A percentile compares a stretch with the other conserved stretches of the same genome.
phyloP scores from a whole-genome alignment of 2,797 vertebrate genomes.

The Avahi laniger region DNA sequence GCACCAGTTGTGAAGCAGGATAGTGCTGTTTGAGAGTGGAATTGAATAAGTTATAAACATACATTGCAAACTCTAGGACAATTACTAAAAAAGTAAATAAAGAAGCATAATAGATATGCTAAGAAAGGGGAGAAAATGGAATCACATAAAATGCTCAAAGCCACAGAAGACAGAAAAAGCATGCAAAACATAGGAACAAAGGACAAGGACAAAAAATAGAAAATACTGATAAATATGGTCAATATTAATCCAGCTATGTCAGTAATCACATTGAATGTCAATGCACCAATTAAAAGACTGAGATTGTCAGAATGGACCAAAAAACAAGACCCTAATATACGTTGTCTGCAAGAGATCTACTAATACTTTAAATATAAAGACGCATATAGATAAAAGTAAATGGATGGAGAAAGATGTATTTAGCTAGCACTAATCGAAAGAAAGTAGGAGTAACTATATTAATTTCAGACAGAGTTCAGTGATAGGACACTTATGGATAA shows the following conservation, averaged over 20 bases:
- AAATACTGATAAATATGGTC: neutral
- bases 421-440: neutral
- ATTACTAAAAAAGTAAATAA: neutral
- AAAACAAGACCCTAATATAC: neutral
- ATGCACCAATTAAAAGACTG: neutral
- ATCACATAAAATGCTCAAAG: neutral
- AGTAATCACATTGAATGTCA: neutral
- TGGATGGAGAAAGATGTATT: neutral
- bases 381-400: neutral
- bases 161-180: neutral
- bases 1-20: neutral
- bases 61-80: neutral
- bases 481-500: neutral
- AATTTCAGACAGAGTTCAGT: neutral
- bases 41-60: neutral
- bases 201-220: neutral
- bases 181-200: neutral
- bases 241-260: neutral
- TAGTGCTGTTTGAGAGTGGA: neutral
- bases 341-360: neutral
- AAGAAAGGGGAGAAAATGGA: neutral
- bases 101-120: neutral
- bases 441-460: neutral
- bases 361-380: neutral
- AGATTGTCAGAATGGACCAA: neutral